Base-by-base conservation (phyloP, 2,113 vertebrate species). In the Oostethus manadensis region DNA sequence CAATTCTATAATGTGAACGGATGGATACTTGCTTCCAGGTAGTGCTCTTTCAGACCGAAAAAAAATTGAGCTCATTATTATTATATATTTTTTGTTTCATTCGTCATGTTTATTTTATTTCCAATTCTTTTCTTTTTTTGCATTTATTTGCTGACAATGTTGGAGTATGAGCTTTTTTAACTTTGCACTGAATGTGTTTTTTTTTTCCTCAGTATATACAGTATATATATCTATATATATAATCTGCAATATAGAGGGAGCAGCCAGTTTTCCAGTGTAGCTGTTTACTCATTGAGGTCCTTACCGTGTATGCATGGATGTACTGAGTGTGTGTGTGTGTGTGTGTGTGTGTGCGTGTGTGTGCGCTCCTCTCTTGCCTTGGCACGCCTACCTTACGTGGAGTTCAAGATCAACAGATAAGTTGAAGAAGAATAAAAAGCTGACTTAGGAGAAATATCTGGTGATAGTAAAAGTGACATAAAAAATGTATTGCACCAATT, bases 1-100 rank as follows among this genome's bases (percentile, higher is more conserved):
- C 95, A 97, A 97, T 94, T 93, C 90, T 93, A 97, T 94, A 99
- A 98, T 98, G 96, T 98, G 96, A 99, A 99, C 89, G 89, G 92
- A 94, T 95, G 93, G 92, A 93, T 94, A 92, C 93, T 94, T 93
- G 96, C 94, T 95, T 96, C 95, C 95, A 94, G 91, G 90, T 93
- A 93, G 94, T 93, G 93, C 94, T 94, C 91, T 93, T 92, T 92
- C 84, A 84, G 78, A 86, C 83, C 74, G 82, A 85, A 90, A 89
- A 89, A 89, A 92, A 92, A 88, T 89, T 85, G 88, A 92, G 93
- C 92, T 93, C 91, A 89, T 93, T 85, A 84, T 79, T 75, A 79
- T 63, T 58, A 47, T 45, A 83, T 73, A 72, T 76, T 83, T 77
- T 78, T 89, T 91, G 91, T 92, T 86, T 91, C 84, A 89, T 89